Evolutionary conservation across 2,113 vertebrate species (phyloP).

Genomic region (Ammodytes dubius): DNA sequence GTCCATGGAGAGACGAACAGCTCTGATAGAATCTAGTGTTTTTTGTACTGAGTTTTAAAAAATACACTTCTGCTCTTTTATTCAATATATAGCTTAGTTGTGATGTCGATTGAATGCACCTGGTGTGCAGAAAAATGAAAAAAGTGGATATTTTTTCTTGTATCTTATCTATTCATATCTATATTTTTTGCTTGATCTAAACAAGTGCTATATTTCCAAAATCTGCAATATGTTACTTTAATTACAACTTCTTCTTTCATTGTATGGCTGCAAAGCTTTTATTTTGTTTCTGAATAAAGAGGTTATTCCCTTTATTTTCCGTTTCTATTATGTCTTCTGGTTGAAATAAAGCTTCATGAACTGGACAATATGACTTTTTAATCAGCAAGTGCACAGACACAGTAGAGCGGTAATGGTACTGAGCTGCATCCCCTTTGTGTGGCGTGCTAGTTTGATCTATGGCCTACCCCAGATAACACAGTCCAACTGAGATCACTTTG

Average conservation of each 20-base stretch:
- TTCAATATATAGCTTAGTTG: constrained; percentile 67
- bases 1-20: constrained; percentile 83
- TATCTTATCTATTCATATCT: constrained; percentile 61
- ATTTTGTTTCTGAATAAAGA: constrained; percentile 63
- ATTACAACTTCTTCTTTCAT: constrained; percentile 48
- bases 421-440: constrained; percentile 14
- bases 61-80: constrained; percentile 59
- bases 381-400: constrained; percentile 40
- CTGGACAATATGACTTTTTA: constrained; percentile 47
- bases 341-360: constrained; percentile 69
- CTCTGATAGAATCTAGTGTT: constrained; percentile 48
- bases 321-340: constrained; percentile 45
- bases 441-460: constrained; percentile 35
- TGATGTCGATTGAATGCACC: constrained; percentile 83
- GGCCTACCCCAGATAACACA: constrained; percentile 30
- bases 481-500: constrained; percentile 44
- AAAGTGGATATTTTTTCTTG: constrained; percentile 52
- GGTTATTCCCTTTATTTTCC: constrained; percentile 36
- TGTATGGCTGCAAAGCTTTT: constrained; percentile 46
- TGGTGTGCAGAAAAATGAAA: constrained; percentile 81
- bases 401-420: background rate
- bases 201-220: constrained; percentile 42
- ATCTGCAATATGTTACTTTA: constrained; percentile 29
- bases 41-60: constrained; percentile 72
- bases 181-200: constrained; percentile 50